Evolutionary conservation across 2,888 invertebrate genomes (phyloP).

Genomic region (Pammene aurita): DNA sequence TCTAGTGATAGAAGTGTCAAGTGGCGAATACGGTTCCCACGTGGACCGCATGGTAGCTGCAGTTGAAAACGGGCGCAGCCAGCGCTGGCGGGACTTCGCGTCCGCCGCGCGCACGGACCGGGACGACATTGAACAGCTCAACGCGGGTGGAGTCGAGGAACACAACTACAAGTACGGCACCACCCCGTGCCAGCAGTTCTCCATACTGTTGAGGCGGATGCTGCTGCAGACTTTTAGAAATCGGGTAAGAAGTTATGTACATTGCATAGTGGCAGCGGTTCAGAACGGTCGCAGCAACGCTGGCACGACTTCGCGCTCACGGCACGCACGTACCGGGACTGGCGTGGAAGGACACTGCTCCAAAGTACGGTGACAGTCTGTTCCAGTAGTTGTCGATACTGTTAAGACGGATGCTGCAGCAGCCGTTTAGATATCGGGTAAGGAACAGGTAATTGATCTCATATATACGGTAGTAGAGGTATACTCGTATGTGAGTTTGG

Average conservation of each 20-base stretch:
- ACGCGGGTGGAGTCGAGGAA: conserved; percentile 72
- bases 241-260: conserved; percentile 70
- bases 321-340: no score
- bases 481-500: no score
- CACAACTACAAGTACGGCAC: conserved; percentile 82
- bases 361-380: conserved; percentile 82
- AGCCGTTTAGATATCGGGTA: no score
- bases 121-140: conserved; percentile 72
- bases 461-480: no score
- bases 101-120: conserved; percentile 54
- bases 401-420: no score
- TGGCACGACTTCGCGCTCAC: conserved; percentile 78
- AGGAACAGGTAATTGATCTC: no score
- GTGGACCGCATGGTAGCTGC: conserved; percentile 87
- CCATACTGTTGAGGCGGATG: conserved; percentile 86
- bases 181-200: conserved; percentile 86
- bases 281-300: background rate
- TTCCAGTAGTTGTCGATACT: conserved; percentile 84
- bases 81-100: conserved; percentile 77
- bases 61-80: conserved; percentile 86
- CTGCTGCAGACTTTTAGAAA: conserved; percentile 89
- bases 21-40: conserved; percentile 90
- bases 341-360: conserved; percentile 77
- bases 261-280: background rate
- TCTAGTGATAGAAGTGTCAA: conserved; percentile 91